Percentiles rank a stretch among this genome's conserved stretches.
Evolutionary conservation across 2,797 vertebrate species (phyloP).

Genomic region (Masticophis lateralis): DNA sequence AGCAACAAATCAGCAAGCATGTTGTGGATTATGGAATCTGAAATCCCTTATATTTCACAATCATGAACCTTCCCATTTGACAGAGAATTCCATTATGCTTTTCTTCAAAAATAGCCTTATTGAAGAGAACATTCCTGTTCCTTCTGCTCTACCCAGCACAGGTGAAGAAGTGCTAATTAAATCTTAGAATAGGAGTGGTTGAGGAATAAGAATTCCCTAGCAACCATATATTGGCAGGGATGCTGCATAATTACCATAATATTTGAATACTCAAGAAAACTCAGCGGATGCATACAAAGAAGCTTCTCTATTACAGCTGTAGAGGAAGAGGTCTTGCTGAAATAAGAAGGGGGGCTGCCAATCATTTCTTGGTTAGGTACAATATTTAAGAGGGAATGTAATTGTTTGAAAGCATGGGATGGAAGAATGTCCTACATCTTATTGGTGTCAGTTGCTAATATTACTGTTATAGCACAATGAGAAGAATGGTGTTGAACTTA

Average conservation of each 20-base stretch:
- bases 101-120: conserved; percentile 19
- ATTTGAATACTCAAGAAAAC: conserved; percentile 40
- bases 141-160: conserved; percentile 42
- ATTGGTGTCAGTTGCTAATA: not conserved
- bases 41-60: not conserved
- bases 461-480: not conserved
- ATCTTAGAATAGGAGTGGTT: conserved; percentile 43
- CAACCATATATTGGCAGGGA: conserved; percentile 48
- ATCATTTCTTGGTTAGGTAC: not conserved
- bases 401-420: not conserved
- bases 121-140: conserved; percentile 33
- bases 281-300: not conserved
- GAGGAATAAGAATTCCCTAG: conserved; percentile 57
- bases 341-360: not conserved
- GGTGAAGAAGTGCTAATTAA: conserved; percentile 54
- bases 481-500: not conserved
- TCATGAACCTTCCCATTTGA: not conserved
- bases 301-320: conserved; percentile 36
- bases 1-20: not conserved
- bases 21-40: not conserved
- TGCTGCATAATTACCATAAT: conserved; percentile 51
- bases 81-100: not conserved
- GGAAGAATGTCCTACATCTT: fast-evolving
- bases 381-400: not conserved
- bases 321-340: conserved; percentile 1